Base-by-base conservation (phyloP, 2,113 vertebrate genomes). In the Mormyrus iriodes region DNA sequence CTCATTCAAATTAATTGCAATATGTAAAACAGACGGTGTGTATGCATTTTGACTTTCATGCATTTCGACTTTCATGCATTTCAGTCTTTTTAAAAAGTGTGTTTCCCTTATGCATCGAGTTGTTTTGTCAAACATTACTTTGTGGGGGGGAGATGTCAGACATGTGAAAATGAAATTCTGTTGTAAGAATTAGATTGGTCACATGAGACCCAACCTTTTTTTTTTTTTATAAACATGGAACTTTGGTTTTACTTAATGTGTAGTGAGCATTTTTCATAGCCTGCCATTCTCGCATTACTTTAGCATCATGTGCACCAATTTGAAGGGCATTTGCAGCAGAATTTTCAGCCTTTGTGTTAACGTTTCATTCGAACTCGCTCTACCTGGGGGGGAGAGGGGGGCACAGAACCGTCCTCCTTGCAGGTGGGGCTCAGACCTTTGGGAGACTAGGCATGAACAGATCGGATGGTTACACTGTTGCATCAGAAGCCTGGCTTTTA, bases 171-270 rank as follows among this genome's bases (percentile, higher is more conserved):
- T 79, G 10, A 49, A 90, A 94, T 96, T 94, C 94, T 95, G 94
- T 95, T 96, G 93, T 95, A 95, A 94, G 94, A 96, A 94, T 95
- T 93, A 58, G 90, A 90, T 91, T 90, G 91, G 93, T 94, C 91
- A 92, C 46, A 79, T 52, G 52, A 58, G 53, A 31, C 44, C 7
- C 39, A 61, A n/a, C 10, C 2, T 39, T 87, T 6, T 55, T 55
- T 53, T 86, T 55, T 46, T 27, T 53, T 12, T 42, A 21, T 24
- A 42, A 42, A 61, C 24, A 61, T 27, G 58, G 58, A 17, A 87
- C 15, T 46, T 39, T 35, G 53, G 35, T 61, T 58, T 52, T 19
- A 85, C 48, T 49, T 52, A 86, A 31, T 86, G 51, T 49, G 10
- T 24, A 86, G 48, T 86, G n/a, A 52, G n/a, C 51, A 35, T 86